phyloP scores from a whole-genome alignment of 1,140 invertebrate species.

The Aphelenchoides avenae region DNA sequence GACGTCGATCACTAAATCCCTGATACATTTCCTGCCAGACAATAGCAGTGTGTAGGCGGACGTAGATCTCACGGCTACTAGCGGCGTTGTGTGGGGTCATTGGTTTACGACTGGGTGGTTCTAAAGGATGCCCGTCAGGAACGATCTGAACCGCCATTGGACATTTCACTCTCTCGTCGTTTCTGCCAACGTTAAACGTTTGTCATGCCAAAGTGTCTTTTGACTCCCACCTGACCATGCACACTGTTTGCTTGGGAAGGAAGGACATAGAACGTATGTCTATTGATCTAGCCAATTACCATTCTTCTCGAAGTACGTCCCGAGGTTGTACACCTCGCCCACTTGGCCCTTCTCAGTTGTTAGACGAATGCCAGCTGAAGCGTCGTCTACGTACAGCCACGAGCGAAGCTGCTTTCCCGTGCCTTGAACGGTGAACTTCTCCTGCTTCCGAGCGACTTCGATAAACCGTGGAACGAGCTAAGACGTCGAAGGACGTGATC shows the following conservation, averaged over 20 bases:
- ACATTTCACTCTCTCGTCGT: too few relatives aligned
- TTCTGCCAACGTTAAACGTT: conserved; percentile 11
- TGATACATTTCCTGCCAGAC: neutral
- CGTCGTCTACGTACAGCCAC: conserved; percentile 59
- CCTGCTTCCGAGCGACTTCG: conserved; percentile 48
- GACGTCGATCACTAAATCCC: conserved; percentile 47
- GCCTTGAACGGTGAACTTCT: conserved; percentile 59
- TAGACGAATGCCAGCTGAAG: conserved; percentile 55
- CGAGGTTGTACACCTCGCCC: conserved; percentile 60
- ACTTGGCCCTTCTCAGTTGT: conserved; percentile 55
- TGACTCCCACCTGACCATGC: neutral
- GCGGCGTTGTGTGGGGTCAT: too few relatives aligned
- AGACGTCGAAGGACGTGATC: conserved; percentile 13
- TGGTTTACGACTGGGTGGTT: too few relatives aligned
- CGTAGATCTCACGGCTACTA: neutral
- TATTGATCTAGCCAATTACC: conserved; percentile 20
- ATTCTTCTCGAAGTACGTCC: conserved; percentile 58
- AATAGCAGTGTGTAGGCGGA: neutral
- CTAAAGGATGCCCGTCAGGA: too few relatives aligned
- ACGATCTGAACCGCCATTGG: too few relatives aligned
- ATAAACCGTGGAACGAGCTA: conserved; percentile 60
- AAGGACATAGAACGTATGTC: neutral
- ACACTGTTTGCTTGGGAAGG: neutral
- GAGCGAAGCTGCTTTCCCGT: conserved; percentile 38
- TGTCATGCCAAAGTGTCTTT: neutral